phyloP scores from a whole-genome alignment of 2,113 vertebrate genomes.

The Helogale parvula region DNA sequence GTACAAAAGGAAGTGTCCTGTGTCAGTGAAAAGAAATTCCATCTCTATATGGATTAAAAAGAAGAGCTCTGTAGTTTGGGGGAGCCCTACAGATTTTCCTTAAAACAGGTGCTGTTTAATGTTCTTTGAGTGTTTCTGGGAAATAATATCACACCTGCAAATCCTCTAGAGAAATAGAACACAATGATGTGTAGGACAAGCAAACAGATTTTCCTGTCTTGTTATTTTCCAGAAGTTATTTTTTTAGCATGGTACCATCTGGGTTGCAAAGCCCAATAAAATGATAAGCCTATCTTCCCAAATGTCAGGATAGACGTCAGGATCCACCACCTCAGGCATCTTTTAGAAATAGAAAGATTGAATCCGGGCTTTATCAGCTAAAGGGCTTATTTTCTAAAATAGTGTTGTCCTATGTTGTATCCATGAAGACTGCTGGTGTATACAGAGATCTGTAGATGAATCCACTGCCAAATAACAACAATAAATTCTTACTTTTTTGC shows the following conservation, averaged over 20 bases:
- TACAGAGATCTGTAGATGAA: constrained; percentile 30
- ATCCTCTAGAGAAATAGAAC: constrained; percentile 13
- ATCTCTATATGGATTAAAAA: not conserved
- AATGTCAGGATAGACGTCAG: constrained; percentile 48
- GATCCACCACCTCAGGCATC: not conserved
- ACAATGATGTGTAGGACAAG: constrained; percentile 35
- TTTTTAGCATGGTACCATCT: constrained; percentile 10
- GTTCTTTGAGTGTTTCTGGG: constrained; percentile 20
- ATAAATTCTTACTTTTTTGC: not conserved
- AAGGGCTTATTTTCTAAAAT: constrained; percentile 68
- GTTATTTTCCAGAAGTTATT: constrained; percentile 55
- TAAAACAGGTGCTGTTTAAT: not conserved
- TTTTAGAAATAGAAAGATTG: constrained; percentile 73
- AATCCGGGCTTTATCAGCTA: constrained; percentile 61
- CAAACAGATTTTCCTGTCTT: constrained; percentile 56
- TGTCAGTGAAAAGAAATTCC: not conserved
- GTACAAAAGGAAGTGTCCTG: not conserved
- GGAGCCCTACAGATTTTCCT: not conserved
- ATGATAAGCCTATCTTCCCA: constrained; percentile 53
- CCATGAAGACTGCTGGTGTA: not conserved
- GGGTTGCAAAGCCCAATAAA: constrained; percentile 63
- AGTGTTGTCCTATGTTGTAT: constrained; percentile 36
- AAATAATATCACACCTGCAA: constrained; percentile 60
- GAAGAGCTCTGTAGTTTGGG: not conserved
- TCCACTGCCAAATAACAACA: not conserved